Evolutionary conservation across 2,797 vertebrate genomes (phyloP).

Genomic region (Anas bernieri): DNA sequence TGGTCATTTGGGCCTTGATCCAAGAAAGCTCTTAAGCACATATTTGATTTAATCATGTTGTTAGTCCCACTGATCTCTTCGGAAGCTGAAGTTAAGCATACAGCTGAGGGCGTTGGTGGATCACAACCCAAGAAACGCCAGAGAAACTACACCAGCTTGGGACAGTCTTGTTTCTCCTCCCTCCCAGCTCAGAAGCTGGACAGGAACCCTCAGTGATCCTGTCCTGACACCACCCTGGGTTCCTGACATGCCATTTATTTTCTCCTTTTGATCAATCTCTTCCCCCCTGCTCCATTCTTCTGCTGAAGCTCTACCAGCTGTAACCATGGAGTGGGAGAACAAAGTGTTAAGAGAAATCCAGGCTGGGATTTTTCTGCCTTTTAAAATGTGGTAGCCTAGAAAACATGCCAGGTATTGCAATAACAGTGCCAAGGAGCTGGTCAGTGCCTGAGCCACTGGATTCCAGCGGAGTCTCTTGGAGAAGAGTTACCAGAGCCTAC

Average conservation of each 20-base stretch:
- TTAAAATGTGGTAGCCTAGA: not conserved
- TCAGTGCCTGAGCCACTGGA: not conserved
- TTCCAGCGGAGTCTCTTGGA: not conserved
- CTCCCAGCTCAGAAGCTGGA: accelerated
- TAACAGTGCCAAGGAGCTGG: not conserved
- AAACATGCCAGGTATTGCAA: not conserved
- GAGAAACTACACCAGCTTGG: not conserved
- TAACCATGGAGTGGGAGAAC: not conserved
- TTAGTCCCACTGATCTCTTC: constrained; percentile 1
- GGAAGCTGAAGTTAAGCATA: not conserved
- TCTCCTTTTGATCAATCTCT: not conserved
- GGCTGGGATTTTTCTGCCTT: not conserved
- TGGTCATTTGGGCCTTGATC: not conserved
- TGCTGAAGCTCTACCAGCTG: not conserved
- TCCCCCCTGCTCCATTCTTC: not conserved
- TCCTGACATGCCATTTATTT: not conserved
- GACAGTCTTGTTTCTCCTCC: not conserved
- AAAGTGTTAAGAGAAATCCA: not conserved
- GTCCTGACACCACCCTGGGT: not conserved
- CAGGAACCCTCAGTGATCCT: not conserved
- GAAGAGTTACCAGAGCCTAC: not conserved
- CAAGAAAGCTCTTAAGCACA: constrained; percentile 53
- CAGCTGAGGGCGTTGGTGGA: not conserved
- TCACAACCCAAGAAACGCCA: not conserved
- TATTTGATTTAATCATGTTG: constrained; percentile 6